Evolutionary conservation across 2,888 invertebrate species (phyloP), one percentile per base, ranked within the genome.

Genomic region (Tenthredo distinguenda): DNA sequence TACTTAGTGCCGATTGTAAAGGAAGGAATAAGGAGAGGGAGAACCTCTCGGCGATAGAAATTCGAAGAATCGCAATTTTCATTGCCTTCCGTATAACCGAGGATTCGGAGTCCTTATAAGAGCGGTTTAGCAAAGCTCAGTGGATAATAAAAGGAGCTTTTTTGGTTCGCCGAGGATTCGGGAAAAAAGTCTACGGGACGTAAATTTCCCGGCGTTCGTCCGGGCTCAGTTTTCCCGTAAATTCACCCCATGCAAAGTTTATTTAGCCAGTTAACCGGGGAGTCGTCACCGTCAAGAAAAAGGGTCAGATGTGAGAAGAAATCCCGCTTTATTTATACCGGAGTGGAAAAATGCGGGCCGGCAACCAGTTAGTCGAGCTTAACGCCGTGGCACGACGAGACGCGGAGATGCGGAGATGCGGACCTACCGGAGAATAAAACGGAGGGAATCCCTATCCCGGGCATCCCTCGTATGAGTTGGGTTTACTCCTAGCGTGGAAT

Each of bases 401-500:
- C 26, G 47, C 12, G 26, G 26, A 26, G 26, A 26, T 26, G 26
- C 26, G 21, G 76, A n/a, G 50, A 76, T 47, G 47, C 12, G 47
- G 40, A 47, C n/a, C 76, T 55, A 55, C 26, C 4, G 26, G 40
- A 31, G 81, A 84, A 86, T 71, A 79, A 84, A 83, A 83, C 86
- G 86, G 86, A 86, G 84, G 79, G 9, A 82, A 83, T n/a, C 50
- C 65, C 55, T 40, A 77, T 40, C 31, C 83, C 72, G 31, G 47
- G 68, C 72, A 26, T 26, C 26, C 47, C 85, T 71, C 26, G 26
- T 77, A 34, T 31, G 55, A 55, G 50, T 77, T 50, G 50, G 50
- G 31, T 55, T 26, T 77, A n/a, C 55, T 31, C 74, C 40, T 58
- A 37, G 81, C 5, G 34, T 10, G 62, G 26, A 31, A 81, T 62